Percentiles rank a stretch among this genome's conserved stretches.
phyloP scores from a whole-genome alignment of 1,140 invertebrate species.

The Spodoptera frugiperda region DNA sequence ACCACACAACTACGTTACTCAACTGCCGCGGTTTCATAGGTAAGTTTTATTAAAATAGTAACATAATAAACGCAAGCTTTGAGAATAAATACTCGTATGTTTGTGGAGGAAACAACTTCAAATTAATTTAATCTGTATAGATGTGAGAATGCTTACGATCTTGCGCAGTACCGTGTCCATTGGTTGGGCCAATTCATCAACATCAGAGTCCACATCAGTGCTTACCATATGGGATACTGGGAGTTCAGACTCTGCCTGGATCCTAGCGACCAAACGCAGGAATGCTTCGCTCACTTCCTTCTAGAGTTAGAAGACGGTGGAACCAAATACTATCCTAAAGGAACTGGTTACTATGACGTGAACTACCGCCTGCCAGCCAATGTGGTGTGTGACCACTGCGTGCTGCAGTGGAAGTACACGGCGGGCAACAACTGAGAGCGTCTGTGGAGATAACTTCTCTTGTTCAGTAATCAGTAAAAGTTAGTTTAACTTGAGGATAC shows the following conservation, averaged over 20 bases:
- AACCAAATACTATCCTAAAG: slow-evolving; percentile 91
- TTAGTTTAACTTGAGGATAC: too few species aligned
- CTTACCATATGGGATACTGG: slow-evolving; percentile 94
- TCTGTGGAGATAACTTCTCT: slow-evolving; percentile 90
- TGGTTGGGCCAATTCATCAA: slow-evolving; percentile 91
- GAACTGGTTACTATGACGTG: slow-evolving; percentile 90
- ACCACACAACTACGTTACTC: slow-evolving; percentile 91
- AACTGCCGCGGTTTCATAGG: slow-evolving; percentile 94
- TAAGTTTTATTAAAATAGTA: slow-evolving; percentile 43
- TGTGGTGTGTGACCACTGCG: slow-evolving; percentile 91
- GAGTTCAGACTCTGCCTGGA: slow-evolving; percentile 93
- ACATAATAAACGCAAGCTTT: not conserved
- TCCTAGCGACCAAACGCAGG: slow-evolving; percentile 87
- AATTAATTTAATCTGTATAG: slow-evolving; percentile 88
- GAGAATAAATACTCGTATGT: too few species aligned
- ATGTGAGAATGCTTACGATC: slow-evolving; percentile 94
- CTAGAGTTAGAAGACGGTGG: slow-evolving; percentile 86
- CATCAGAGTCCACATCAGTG: slow-evolving; percentile 91
- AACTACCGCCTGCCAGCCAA: slow-evolving; percentile 89
- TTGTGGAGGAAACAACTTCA: too few species aligned
- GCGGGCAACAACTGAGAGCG: slow-evolving; percentile 93
- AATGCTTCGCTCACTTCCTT: slow-evolving; percentile 91
- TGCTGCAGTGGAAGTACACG: slow-evolving; percentile 93
- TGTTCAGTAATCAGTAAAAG: too few species aligned
- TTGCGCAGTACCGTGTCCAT: slow-evolving; percentile 89